Base-by-base conservation (phyloP, 30 jellyfish, hydroid and myxozoan genomes). In the Mastigias papua region DNA sequence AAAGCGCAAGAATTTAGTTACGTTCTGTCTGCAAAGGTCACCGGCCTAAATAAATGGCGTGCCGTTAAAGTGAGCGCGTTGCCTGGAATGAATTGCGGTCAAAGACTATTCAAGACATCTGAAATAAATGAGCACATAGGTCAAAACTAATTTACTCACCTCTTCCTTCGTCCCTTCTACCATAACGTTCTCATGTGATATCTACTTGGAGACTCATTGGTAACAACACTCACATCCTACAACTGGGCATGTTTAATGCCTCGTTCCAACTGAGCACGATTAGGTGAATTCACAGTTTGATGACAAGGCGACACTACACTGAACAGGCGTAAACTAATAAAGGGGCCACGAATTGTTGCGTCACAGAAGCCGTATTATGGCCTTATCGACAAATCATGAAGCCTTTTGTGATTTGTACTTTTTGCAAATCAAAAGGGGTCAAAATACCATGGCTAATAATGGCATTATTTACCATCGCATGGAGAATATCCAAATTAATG, bases 221-320 rank as follows among this genome's bases (percentile, higher is more conserved):
- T 17, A 7, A 10, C 26, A 7, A 7, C 23, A 57, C 7, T 57
- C 26, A 57, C 17, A 57, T 23, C 26, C 9, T 16, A 57, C 30
- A 57, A 23, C 78, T 67, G 78, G 7, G 48, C 27, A 28, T 17
- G 23, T 29, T 67, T 3, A 22, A 67, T 67, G 82, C 19, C 82
- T 23, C 37, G 19, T 1, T 63, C 74, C 20, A 2, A 63, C 74
- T 63, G 74, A 8, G 74, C 22, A 26, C 34, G 76, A 66, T 58
- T 60, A 58, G 78, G 88, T 20, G 90, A 80, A 62, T 42, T 82
- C 91, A 51, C 91, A 69, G 91, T 82, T 67, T 82, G 84, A 71
- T 50, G 91, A 66, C 91, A 82, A 74, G 78, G 88, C 88, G 88
- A 49, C 84, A 82, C 84, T 69, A 67, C 84, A 70, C 84, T 82